These are phyloP conservation scores for Xylota sylvarum DNA, from an alignment of 2,888 invertebrate genomes.

Conservation along the genomic window DNA sequence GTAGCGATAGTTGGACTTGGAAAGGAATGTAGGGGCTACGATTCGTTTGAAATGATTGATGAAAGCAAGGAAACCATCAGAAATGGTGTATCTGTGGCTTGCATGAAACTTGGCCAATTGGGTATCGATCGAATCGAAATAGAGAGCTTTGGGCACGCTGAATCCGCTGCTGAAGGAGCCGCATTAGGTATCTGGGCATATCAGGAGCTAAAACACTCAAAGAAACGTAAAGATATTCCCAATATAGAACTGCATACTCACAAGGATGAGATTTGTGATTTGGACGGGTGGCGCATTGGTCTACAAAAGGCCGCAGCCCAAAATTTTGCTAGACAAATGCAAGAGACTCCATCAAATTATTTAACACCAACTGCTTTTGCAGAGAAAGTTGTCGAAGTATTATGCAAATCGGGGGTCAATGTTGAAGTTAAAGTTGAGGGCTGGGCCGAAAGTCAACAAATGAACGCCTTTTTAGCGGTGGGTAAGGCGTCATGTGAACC, in stretches of 20 bases:
- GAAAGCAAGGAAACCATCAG: conserved; percentile 91
- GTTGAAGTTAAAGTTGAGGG: conserved; percentile 85
- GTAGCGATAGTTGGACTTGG: conserved; percentile 92
- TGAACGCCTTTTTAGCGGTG: conserved; percentile 92
- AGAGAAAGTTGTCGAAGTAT: conserved; percentile 86
- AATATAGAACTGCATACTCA: conserved; percentile 85
- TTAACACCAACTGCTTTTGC: conserved; percentile 93
- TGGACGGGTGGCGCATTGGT: conserved; percentile 90
- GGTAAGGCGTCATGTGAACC: conserved; percentile 92
- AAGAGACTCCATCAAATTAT: conserved; percentile 92
- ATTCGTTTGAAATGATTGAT: conserved; percentile 89
- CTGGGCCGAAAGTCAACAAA: conserved; percentile 92
- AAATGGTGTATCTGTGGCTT: conserved; percentile 88
- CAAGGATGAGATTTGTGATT: conserved; percentile 88
- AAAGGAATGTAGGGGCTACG: conserved; percentile 88
- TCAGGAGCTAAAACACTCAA: conserved; percentile 85
- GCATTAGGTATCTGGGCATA: conserved; percentile 89
- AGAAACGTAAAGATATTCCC: conserved; percentile 80
- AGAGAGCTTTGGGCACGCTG: conserved; percentile 90
- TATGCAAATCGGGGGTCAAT: conserved; percentile 83
- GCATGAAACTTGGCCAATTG: conserved; percentile 86
- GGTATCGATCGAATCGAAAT: conserved; percentile 87
- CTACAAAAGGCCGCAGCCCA: conserved; percentile 91
- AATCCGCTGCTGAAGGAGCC: conserved; percentile 92
- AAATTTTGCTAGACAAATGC: conserved; percentile 91